A percentile compares a stretch with the other conserved stretches of the same genome.
Evolutionary conservation across 2,797 vertebrate genomes (phyloP).

Genomic region (Ambastaia sidthimunki): DNA sequence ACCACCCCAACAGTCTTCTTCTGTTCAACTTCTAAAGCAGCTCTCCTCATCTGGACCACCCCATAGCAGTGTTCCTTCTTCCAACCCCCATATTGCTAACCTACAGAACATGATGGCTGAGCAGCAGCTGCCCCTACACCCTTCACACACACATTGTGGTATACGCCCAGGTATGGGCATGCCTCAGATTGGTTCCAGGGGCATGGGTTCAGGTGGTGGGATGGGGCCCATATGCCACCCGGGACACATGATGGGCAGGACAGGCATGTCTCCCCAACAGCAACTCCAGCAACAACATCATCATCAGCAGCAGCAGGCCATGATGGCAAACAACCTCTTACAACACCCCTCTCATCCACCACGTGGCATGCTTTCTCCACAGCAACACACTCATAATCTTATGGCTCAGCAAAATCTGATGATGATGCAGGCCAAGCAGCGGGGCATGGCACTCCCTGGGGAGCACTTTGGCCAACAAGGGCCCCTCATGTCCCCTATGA

Average conservation of each 20-base stretch:
- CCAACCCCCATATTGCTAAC: conserved; percentile 88
- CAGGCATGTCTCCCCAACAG: conserved; percentile 88
- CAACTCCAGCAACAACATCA: conserved; percentile 66
- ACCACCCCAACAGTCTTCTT: conserved; percentile 71
- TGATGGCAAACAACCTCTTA: conserved; percentile 86
- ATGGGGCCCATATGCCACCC: conserved; percentile 85
- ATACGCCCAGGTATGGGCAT: conserved; percentile 83
- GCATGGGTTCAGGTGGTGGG: conserved; percentile 66
- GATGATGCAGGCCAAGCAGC: conserved; percentile 96
- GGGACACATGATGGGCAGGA: conserved; percentile 94
- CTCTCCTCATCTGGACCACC: conserved; percentile 83
- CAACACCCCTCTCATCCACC: conserved; percentile 79
- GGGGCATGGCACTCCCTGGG: conserved; percentile 85
- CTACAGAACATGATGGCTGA: conserved; percentile 99
- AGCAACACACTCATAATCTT: conserved; percentile 90
- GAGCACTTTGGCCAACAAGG: conserved; percentile 91
- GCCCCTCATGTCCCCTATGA: conserved; percentile 89
- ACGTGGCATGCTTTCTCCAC: conserved; percentile 83
- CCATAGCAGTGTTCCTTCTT: conserved; percentile 77
- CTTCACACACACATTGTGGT: conserved; percentile 75
- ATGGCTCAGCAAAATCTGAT: conserved; percentile 97
- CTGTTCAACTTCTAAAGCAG: conserved; percentile 92
- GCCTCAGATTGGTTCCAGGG: conserved; percentile 70
- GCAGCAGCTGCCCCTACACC: conserved; percentile 82
- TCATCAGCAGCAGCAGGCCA: conserved; percentile 80